These are phyloP conservation scores for Neomonachus schauinslandi DNA, from an alignment of 2,113 vertebrate genomes.

Conservation along the genomic window DNA sequence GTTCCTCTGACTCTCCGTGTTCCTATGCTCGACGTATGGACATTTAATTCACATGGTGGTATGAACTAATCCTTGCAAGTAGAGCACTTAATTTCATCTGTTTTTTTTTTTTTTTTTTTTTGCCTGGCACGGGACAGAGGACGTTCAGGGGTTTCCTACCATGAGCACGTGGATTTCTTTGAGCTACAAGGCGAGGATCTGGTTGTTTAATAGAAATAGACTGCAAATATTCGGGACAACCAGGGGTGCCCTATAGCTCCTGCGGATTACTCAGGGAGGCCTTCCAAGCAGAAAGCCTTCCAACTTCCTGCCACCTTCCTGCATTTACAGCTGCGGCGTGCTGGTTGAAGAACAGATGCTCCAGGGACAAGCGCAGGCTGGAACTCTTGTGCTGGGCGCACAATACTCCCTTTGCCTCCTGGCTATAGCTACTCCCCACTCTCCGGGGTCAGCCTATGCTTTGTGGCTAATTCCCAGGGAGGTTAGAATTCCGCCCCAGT, in stretches of 20 bases:
- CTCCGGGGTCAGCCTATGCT: not conserved
- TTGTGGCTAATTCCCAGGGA: not conserved
- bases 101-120: not conserved
- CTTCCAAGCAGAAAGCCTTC: not conserved
- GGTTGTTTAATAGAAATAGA: not conserved
- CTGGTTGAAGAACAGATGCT: not conserved
- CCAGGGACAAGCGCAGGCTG: slow-evolving; percentile 70
- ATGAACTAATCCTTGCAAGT: not conserved
- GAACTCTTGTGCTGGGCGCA: slow-evolving; percentile 60
- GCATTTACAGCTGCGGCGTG: slow-evolving; percentile 62
- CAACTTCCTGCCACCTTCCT: slow-evolving; percentile 27
- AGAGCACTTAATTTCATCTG: not conserved
- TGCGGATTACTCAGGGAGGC: not conserved
- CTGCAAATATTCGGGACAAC: not conserved
- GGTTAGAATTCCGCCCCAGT: not conserved
- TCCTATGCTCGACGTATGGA: not conserved
- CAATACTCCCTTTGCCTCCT: slow-evolving; percentile 4
- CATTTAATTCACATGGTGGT: not conserved
- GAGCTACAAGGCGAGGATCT: not conserved
- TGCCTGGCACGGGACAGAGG: not conserved
- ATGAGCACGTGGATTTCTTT: not conserved
- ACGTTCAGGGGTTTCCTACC: not conserved
- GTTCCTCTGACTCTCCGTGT: not conserved
- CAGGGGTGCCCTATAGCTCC: not conserved
- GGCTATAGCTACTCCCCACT: not conserved